Conservation (phyloP, 1,140 invertebrate genomes). For the Aphis gossypii region DNA sequence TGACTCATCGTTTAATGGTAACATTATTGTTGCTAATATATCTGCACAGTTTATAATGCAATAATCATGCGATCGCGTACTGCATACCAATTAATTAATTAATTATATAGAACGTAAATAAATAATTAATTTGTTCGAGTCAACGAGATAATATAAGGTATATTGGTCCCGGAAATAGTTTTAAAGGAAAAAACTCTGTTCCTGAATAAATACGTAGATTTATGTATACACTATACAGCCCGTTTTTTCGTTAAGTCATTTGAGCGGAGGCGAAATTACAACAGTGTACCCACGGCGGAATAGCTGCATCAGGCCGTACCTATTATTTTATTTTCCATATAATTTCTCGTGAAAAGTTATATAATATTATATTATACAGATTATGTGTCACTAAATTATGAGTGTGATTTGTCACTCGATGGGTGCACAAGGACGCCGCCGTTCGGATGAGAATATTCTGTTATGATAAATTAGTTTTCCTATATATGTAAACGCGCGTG, state of each 20-base stretch:
- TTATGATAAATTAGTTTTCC: neutral
- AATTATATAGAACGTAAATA: neutral
- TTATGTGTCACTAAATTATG: conserved; percentile 10
- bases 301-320: too few relatives aligned
- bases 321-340: neutral
- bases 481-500: neutral
- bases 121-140: neutral
- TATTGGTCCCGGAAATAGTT: neutral
- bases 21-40: neutral
- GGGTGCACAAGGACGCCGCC: neutral
- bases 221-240: neutral
- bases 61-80: neutral
- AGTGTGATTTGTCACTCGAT: conserved; percentile 12
- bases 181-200: neutral
- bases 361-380: neutral
- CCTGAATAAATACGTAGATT: neutral
- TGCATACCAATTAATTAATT: too few relatives aligned
- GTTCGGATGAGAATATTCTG: neutral
- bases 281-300: neutral
- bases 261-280: conserved; percentile 9
- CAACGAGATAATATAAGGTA: neutral
- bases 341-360: neutral
- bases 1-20: neutral
- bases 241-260: neutral
- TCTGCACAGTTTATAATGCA: neutral